Evolutionary conservation across 2,113 vertebrate genomes (phyloP).

Genomic region (Danio rerio): DNA sequence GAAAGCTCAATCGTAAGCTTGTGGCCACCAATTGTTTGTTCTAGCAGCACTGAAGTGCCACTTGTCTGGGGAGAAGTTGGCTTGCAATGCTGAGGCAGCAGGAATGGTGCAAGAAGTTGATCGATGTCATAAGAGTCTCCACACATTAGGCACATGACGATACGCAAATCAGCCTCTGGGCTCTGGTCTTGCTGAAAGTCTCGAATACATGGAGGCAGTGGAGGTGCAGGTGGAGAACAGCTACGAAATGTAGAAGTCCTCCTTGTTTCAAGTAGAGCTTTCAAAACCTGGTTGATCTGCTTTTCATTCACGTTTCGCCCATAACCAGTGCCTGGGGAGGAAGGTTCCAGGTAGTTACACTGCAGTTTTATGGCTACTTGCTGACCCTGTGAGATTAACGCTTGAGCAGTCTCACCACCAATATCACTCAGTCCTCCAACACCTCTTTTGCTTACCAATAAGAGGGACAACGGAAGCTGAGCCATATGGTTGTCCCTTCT

Average conservation of each 20-base stretch:
- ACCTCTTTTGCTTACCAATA: slow-evolving; percentile 90
- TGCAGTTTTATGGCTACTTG: slow-evolving; percentile 91
- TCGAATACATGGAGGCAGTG: slow-evolving; percentile 78
- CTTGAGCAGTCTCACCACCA: slow-evolving; percentile 90
- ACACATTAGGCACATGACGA: slow-evolving; percentile 95
- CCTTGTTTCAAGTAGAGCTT: slow-evolving; percentile 87
- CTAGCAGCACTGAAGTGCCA: slow-evolving; percentile 85
- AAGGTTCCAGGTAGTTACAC: slow-evolving; percentile 90
- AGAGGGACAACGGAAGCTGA: slow-evolving; percentile 85
- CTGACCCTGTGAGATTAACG: slow-evolving; percentile 92
- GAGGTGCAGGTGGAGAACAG: slow-evolving; percentile 76
- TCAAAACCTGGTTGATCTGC: slow-evolving; percentile 92
- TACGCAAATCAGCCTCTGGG: slow-evolving; percentile 86
- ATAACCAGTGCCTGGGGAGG: slow-evolving; percentile 87
- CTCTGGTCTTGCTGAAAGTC: slow-evolving; percentile 81
- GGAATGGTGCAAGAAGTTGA: slow-evolving; percentile 86
- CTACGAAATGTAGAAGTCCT: slow-evolving; percentile 81
- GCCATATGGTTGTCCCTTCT: slow-evolving; percentile 84
- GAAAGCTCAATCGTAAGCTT: slow-evolving; percentile 87
- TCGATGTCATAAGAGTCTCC: slow-evolving; percentile 87
- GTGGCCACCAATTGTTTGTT: slow-evolving; percentile 82
- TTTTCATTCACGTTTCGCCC: slow-evolving; percentile 91
- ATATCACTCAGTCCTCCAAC: slow-evolving; percentile 81
- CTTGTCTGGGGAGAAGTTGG: slow-evolving; percentile 77
- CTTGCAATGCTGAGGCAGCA: slow-evolving; percentile 85